These are phyloP conservation scores for Chascanopsetta lugubris DNA, from an alignment of 2,113 vertebrate genomes.

Conservation along the genomic window DNA sequence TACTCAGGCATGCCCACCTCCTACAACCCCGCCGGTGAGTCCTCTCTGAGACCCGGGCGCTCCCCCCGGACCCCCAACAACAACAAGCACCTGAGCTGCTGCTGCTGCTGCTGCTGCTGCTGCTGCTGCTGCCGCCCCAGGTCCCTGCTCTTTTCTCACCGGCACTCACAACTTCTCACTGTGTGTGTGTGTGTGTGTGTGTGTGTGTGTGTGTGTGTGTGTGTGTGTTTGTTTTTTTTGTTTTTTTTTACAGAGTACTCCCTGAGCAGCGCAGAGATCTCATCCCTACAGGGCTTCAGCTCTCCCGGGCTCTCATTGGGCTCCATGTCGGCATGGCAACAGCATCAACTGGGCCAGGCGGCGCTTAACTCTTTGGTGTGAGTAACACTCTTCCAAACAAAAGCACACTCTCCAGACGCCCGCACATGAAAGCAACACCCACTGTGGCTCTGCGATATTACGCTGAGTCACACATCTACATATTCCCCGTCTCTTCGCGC, in stretches of 20 bases:
- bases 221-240: too few relatives aligned
- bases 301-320: conserved; percentile 95
- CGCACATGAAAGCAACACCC: conserved; percentile 66
- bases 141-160: conserved; percentile 43
- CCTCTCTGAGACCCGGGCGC: conserved; percentile 13
- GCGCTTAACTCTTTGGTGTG: conserved; percentile 97
- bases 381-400: conserved; percentile 82
- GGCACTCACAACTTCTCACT: conserved; percentile 49
- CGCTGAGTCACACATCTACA: conserved; percentile 65
- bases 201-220: conserved; percentile 51
- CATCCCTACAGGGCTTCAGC: conserved; percentile 94
- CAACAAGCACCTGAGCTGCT: conserved; percentile 22
- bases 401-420: conserved; percentile 68
- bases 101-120: conserved; percentile 23
- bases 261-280: conserved; percentile 94
- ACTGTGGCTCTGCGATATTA: conserved; percentile 65
- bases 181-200: conserved; percentile 63
- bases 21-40: conserved; percentile 95
- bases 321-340: conserved; percentile 98
- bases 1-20: conserved; percentile 96
- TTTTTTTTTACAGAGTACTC: conserved; percentile 92
- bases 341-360: conserved; percentile 93
- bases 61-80: conserved; percentile 26
- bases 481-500: conserved; percentile 32
- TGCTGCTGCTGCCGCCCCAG: conserved; percentile 29